These are phyloP conservation scores for Trichogramma evanescens DNA, from an alignment of 2,888 invertebrate species.

Conservation along the genomic window DNA sequence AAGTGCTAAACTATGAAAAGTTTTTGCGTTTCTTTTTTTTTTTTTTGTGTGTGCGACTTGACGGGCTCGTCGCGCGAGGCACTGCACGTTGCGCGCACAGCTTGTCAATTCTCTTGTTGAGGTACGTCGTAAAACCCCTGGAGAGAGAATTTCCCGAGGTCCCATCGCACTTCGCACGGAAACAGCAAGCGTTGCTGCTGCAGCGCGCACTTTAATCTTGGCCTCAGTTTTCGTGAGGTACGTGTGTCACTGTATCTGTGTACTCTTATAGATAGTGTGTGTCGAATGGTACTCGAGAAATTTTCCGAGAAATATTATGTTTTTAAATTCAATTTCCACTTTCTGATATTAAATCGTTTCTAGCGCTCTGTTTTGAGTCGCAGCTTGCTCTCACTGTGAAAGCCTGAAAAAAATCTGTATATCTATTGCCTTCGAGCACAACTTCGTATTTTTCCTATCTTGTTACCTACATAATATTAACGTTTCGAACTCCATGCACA, in stretches of 20 bases:
- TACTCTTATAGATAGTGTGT: no score
- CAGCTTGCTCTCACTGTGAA: no score
- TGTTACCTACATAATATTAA: no score
- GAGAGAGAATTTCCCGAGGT: conserved; percentile 14
- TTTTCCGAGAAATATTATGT: conserved; percentile 9
- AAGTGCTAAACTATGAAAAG: conserved; percentile 15
- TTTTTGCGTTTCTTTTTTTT: conserved; percentile 4
- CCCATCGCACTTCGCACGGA: conserved; percentile 11
- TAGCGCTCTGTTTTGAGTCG: no score
- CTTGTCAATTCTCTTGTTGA: conserved; percentile 17
- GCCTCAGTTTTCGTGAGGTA: background rate
- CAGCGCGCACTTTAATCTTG: conserved; percentile 16
- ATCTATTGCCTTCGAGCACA: no score
- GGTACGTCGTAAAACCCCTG: conserved; percentile 13
- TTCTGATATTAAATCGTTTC: no score
- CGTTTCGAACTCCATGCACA: no score
- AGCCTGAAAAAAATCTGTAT: no score
- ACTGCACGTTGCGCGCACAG: background rate
- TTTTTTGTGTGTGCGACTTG: background rate
- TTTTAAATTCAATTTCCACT: background rate
- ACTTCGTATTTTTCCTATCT: no score
- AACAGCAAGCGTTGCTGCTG: no score
- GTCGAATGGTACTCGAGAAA: background rate
- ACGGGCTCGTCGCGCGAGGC: no score
- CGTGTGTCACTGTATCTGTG: no score